Conservation (phyloP, 1,140 invertebrate species). For the Hylaeus volcanicus region DNA sequence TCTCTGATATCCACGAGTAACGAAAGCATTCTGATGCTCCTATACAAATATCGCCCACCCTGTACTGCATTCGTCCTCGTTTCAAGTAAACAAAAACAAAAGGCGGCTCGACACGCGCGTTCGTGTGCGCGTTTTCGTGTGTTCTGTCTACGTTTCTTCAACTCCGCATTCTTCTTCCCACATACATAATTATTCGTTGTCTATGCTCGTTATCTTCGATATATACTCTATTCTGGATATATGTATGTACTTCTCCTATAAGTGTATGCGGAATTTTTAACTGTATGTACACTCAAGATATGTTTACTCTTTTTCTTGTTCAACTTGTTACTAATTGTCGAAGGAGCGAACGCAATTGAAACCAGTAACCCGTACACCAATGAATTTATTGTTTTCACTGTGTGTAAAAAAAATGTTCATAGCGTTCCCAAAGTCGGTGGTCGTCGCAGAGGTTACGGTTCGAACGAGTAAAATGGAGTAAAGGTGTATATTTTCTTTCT, state of each 20-base stretch:
- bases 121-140: slow-evolving; percentile 45
- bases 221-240: slow-evolving; percentile 52
- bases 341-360: slow-evolving; percentile 59
- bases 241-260: slow-evolving; percentile 49
- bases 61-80: too few relatives aligned
- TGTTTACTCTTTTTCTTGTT: slow-evolving; percentile 46
- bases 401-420: too few relatives aligned
- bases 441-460: too few relatives aligned
- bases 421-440: too few relatives aligned
- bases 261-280: slow-evolving; percentile 50
- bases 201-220: slow-evolving; percentile 59
- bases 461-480: too few relatives aligned
- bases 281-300: slow-evolving; percentile 29
- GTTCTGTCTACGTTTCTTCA: slow-evolving; percentile 45
- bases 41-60: too few relatives aligned
- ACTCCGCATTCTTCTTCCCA: slow-evolving; percentile 47
- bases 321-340: slow-evolving; percentile 52
- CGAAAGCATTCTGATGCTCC: too few relatives aligned
- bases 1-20: too few relatives aligned
- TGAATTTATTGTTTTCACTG: too few relatives aligned
- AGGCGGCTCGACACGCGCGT: slow-evolving; percentile 14
- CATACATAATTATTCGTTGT: slow-evolving; percentile 60
- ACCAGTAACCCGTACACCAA: not conserved
- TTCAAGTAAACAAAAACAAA: not conserved
- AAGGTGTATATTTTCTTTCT: too few relatives aligned